Base-by-base conservation (phyloP, 1,140 invertebrate species). In the Atta cephalotes region DNA sequence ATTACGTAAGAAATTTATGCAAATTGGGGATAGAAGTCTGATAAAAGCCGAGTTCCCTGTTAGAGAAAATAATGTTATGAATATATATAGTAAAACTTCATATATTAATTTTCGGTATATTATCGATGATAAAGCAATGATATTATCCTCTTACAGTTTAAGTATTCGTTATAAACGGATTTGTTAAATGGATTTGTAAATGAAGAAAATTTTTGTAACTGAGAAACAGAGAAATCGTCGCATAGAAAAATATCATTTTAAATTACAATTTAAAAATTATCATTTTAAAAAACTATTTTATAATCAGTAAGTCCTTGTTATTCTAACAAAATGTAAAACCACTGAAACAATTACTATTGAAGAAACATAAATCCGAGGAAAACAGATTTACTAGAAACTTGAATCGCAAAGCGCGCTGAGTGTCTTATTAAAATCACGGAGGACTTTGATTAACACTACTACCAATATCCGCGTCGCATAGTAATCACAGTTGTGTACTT, bases 1-100 rank as follows among this genome's bases (percentile, higher is more conserved):
- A 84, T 84, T 84, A 76, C 80, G 39, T 84, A 49, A 84, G 80
- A 84, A 84, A 84, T 84, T 84, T 84, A 84, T 84, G 80, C 70
- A 84, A 84, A 84, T 84, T 58, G 70, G 58, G 51, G 58, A 76
- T 84, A 84, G 45, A 28, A 84, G n/a, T 84, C 56, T 76, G 70
- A 60, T 74, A 51, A 58, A 62, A 63, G 28, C 25, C 70, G 16
- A 62, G 45, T 39, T 60, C 25, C 16, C 18, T 31, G 39, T 62
- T 74, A n/a, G 10, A 71, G 56, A 65, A 76, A 84, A 76, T 84
- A 60, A 28, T 62, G 35, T 84, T 18, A 25, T 14, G 39, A 45
- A 45, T 45, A 10, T 16, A 71, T 16, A 68, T n/a, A 71, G 21
- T 28, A 16, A 7, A 35, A 31, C n/a, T 49, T 49, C 4, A 18